Percentiles rank a stretch among this genome's conserved stretches.
Conservation (phyloP, 2,113 vertebrate genomes). For the Polypterus bichir region DNA sequence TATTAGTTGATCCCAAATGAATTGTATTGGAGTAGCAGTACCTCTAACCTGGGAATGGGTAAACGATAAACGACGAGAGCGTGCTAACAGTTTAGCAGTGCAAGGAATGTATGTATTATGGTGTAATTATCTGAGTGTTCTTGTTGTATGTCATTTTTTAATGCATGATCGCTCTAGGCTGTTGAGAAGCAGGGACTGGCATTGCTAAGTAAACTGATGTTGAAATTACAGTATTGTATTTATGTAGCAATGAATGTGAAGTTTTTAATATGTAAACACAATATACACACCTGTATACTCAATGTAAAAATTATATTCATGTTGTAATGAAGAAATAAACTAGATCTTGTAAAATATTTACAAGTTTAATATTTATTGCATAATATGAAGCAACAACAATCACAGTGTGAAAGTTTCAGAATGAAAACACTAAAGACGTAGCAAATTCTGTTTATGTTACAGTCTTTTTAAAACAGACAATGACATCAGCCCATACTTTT, state of each 20-base stretch:
- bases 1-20: conserved; percentile 2
- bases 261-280: conserved; percentile 17
- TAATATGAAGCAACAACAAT: too few relatives aligned
- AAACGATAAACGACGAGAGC: background rate
- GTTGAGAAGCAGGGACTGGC: conserved; percentile 6
- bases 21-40: background rate
- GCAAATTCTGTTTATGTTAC: too few relatives aligned
- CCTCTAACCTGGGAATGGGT: background rate
- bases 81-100: conserved; percentile 7
- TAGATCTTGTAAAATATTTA: conserved; percentile 27
- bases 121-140: conserved; percentile 13
- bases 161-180: conserved; percentile 16
- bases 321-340: conserved; percentile 51
- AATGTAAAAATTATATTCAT: conserved; percentile 28
- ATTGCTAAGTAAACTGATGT: conserved; percentile 9
- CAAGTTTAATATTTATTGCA: background rate
- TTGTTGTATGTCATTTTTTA: conserved; percentile 17
- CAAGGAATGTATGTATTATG: conserved; percentile 13
- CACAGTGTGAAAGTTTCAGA: too few relatives aligned
- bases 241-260: conserved; percentile 15
- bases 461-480: too few relatives aligned
- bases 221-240: conserved; percentile 8
- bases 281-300: conserved; percentile 16
- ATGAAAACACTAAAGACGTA: too few relatives aligned
- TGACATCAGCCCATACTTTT: too few relatives aligned